These are phyloP conservation scores for Pteruthius melanotis DNA, from an alignment of 2,113 vertebrate genomes.

Conservation along the genomic window DNA sequence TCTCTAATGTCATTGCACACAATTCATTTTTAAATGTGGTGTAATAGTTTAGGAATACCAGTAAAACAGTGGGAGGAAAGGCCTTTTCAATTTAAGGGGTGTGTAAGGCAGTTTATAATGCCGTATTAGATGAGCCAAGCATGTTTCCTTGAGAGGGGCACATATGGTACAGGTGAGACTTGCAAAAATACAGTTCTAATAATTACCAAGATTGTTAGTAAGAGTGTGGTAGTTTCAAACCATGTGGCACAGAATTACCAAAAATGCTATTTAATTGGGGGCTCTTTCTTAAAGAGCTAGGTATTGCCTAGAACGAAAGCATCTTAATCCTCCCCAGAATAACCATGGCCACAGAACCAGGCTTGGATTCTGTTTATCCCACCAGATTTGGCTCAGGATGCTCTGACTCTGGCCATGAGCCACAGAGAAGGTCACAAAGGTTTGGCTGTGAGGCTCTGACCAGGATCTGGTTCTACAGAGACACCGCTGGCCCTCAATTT, in stretches of 20 bases:
- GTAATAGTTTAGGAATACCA: slow-evolving; percentile 64
- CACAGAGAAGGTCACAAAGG: not conserved
- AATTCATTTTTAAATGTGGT: slow-evolving; percentile 71
- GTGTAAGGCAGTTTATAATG: slow-evolving; percentile 33
- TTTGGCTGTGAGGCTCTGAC: not conserved
- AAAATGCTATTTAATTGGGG: not conserved
- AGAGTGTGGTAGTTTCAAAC: not conserved
- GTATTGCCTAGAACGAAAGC: not conserved
- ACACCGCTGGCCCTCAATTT: not conserved
- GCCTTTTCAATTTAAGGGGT: slow-evolving; percentile 57
- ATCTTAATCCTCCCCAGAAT: not conserved
- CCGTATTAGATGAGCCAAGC: not conserved
- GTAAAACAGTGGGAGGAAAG: slow-evolving; percentile 53
- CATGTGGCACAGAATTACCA: not conserved
- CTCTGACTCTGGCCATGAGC: rapidly evolving
- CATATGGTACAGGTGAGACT: not conserved
- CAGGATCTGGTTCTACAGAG: not conserved
- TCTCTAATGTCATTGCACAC: slow-evolving; percentile 72
- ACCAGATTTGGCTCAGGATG: not conserved
- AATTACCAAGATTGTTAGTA: not conserved
- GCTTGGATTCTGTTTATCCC: not conserved
- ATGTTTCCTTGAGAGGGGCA: not conserved
- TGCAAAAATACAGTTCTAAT: not conserved
- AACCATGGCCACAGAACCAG: not conserved
- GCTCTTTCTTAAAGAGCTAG: not conserved